These are phyloP conservation scores for Lepus oiostolus DNA, from an alignment of 2,797 vertebrate species.

Conservation along the genomic window DNA sequence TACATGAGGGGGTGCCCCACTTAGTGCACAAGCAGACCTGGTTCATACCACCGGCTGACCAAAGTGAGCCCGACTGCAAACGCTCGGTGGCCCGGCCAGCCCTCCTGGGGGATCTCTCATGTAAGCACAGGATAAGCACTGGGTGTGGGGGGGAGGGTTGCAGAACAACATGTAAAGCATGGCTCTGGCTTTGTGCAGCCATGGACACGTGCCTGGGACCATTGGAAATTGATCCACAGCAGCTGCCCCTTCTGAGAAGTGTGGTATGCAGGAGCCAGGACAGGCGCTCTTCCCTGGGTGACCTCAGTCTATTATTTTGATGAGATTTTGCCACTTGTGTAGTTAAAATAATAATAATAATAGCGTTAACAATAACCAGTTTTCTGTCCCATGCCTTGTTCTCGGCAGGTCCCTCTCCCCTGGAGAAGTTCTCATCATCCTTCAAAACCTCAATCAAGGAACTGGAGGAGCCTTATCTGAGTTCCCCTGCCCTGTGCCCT, in stretches of 20 bases:
- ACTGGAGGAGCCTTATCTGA: neutral
- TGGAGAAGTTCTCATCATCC: neutral
- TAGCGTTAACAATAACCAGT: neutral
- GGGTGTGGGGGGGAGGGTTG: no score
- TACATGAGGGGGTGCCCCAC: neutral
- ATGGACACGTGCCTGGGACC: neutral
- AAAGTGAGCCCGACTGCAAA: neutral
- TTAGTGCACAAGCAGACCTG: neutral
- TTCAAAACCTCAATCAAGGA: neutral
- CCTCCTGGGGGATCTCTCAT: neutral
- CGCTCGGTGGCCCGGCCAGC: neutral
- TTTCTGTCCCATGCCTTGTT: neutral
- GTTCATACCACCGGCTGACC: rapidly evolving
- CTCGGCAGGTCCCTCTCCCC: neutral
- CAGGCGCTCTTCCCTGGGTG: neutral
- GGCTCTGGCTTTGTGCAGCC: neutral
- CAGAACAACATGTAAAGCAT: neutral
- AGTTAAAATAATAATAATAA: neutral
- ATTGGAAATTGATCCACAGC: neutral
- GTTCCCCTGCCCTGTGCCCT: neutral
- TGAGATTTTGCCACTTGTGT: neutral
- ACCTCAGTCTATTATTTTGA: neutral
- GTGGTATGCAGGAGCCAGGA: neutral
- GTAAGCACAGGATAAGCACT: neutral
- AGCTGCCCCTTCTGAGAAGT: neutral